phyloP scores from a whole-genome alignment of 1,140 invertebrate species.

The Bombyx mandarina region DNA sequence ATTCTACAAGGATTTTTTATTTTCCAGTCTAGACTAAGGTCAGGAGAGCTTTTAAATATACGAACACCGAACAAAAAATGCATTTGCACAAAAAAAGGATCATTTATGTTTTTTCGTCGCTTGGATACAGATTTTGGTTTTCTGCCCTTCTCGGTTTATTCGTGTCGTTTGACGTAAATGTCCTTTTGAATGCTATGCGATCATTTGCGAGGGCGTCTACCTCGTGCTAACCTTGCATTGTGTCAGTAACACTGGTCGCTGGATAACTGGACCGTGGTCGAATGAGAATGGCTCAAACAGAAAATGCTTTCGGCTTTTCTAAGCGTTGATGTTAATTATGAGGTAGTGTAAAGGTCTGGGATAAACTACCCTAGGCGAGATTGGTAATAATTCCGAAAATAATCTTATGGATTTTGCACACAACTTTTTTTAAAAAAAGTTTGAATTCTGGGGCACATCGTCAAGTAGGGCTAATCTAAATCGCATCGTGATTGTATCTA shows the following conservation, averaged over 20 bases:
- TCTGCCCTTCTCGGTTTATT: constrained; percentile 32
- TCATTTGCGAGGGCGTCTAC: constrained; percentile 49
- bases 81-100: constrained; percentile 10
- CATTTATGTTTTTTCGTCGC: constrained; percentile 14
- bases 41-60: neutral
- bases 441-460: no score
- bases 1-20: no score
- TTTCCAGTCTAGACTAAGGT: neutral
- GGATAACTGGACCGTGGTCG: constrained; percentile 60
- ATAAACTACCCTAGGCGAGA: no score
- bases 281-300: constrained; percentile 40
- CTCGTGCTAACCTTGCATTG: constrained; percentile 60
- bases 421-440: no score
- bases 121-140: constrained; percentile 33
- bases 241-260: constrained; percentile 59
- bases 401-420: no score
- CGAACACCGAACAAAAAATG: constrained; percentile 11
- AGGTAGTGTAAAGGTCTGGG: no score
- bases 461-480: no score
- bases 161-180: constrained; percentile 43
- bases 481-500: no score
- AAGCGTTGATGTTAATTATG: no score
- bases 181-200: constrained; percentile 46
- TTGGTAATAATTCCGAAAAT: no score
- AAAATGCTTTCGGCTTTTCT: no score